Evolutionary conservation across 2,888 invertebrate genomes (phyloP).

Genomic region (Hanleya hanleyi): DNA sequence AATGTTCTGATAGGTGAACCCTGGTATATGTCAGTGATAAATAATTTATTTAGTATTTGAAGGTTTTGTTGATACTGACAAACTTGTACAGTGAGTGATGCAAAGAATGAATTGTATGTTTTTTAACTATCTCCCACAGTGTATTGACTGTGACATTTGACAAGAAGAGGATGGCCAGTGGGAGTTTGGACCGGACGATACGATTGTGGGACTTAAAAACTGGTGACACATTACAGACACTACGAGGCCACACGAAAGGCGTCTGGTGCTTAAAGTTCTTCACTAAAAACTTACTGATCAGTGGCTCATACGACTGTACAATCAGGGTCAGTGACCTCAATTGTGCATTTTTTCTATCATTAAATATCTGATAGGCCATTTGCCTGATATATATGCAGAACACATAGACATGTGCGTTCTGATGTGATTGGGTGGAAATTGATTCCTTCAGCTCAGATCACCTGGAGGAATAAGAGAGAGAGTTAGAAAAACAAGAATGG

Average conservation of each 20-base stretch:
- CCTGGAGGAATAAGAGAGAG: no score
- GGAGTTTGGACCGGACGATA: slow-evolving; percentile 66
- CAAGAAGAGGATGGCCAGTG: slow-evolving; percentile 58
- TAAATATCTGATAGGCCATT: neutral
- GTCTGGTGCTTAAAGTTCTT: slow-evolving; percentile 70
- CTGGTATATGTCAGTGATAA: no score
- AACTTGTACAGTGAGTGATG: no score
- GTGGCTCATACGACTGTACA: slow-evolving; percentile 67
- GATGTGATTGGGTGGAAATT: no score
- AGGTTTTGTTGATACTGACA: no score
- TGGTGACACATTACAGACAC: slow-evolving; percentile 52
- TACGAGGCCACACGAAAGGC: slow-evolving; percentile 64
- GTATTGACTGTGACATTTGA: slow-evolving; percentile 63
- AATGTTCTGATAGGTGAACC: no score
- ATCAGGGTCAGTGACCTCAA: slow-evolving; percentile 53
- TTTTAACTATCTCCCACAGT: slow-evolving; percentile 52
- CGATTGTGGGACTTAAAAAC: slow-evolving; percentile 65
- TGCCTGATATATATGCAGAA: neutral
- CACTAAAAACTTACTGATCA: slow-evolving; percentile 63
- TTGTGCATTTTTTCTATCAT: neutral
- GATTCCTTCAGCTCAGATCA: no score
- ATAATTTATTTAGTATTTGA: no score
- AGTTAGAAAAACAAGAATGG: no score
- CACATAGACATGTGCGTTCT: neutral
- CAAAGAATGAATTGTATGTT: no score